Evolutionary conservation across 2,797 vertebrate genomes (phyloP).

Genomic region (Diglossa cyanea): DNA sequence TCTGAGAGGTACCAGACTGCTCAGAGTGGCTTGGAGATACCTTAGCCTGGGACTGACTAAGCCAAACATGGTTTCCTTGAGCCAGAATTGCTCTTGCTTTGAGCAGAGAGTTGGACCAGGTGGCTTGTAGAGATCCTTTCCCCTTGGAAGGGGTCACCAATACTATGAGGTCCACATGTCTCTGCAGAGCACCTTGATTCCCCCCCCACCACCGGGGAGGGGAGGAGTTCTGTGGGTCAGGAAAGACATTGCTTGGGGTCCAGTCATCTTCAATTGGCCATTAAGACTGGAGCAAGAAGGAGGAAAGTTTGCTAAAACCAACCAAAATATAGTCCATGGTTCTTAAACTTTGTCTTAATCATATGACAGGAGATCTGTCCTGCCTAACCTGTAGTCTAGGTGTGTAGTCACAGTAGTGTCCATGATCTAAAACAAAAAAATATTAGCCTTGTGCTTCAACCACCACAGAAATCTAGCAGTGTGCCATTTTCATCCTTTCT

Average conservation of each 20-base stretch:
- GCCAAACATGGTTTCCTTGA: neutral
- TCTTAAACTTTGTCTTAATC: neutral
- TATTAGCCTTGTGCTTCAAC: neutral
- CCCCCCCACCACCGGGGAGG: fast-evolving
- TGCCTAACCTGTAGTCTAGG: neutral
- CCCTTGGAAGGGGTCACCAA: neutral
- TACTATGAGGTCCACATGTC: neutral
- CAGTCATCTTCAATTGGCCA: neutral
- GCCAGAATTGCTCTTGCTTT: neutral
- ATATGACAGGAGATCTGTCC: neutral
- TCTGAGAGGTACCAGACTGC: neutral
- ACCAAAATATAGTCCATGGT: neutral
- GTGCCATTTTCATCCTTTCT: neutral
- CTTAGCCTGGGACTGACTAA: neutral
- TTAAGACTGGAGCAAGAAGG: neutral
- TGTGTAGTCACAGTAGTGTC: neutral
- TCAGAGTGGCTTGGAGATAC: neutral
- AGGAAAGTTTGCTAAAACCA: neutral
- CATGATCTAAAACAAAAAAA: neutral
- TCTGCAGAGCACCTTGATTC: neutral
- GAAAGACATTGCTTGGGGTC: neutral
- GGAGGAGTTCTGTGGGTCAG: neutral
- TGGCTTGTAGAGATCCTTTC: neutral
- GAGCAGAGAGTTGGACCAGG: neutral
- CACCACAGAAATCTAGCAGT: neutral